Conservation (phyloP, 2,113 vertebrate species). For the Eubucco bourcierii region DNA sequence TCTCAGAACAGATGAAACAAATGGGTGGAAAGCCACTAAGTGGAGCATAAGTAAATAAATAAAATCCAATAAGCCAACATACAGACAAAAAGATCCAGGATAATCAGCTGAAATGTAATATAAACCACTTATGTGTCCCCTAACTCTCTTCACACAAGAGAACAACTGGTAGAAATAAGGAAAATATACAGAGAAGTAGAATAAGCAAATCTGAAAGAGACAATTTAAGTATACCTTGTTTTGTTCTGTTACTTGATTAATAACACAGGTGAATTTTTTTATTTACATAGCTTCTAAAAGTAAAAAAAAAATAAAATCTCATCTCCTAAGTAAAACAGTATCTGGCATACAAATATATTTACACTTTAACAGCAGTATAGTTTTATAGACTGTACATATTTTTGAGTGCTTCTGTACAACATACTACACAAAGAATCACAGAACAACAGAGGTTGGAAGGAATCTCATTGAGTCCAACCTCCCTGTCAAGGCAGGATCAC, state of each 20-base stretch:
- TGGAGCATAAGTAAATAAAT: neutral
- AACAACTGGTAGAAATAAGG: neutral
- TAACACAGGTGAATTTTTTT: neutral
- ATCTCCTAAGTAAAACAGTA: neutral
- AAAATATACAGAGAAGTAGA: neutral
- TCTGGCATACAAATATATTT: neutral
- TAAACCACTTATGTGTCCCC: neutral
- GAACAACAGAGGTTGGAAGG: too few species aligned
- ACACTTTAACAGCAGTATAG: neutral
- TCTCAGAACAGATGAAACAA: neutral
- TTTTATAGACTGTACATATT: neutral
- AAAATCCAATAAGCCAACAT: neutral
- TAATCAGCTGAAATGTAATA: neutral
- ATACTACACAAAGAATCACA: neutral
- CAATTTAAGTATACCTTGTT: neutral
- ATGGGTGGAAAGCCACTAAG: neutral
- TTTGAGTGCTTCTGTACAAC: neutral
- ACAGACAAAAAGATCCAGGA: neutral
- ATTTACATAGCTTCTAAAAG: fast-evolving
- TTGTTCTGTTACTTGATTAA: neutral
- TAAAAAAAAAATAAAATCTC: neutral
- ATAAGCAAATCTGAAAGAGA: neutral
- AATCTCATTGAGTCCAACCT: too few species aligned
- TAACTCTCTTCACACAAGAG: neutral
- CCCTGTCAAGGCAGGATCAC: too few species aligned